Evolutionary conservation across 2,797 vertebrate genomes (phyloP).

Genomic region (Anabacerthia variegaticeps): DNA sequence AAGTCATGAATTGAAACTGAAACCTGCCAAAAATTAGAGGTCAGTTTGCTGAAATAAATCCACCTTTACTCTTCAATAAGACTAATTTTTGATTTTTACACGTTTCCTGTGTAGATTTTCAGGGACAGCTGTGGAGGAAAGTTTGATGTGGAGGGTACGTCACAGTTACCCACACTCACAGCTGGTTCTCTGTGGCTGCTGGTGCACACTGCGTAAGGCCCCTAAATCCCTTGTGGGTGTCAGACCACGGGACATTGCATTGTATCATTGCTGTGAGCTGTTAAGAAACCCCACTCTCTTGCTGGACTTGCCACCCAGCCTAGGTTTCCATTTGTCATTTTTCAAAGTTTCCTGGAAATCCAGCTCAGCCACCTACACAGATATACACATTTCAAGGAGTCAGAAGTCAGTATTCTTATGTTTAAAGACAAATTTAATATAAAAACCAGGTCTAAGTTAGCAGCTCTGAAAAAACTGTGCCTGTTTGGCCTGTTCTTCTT

Average conservation of each 20-base stretch:
- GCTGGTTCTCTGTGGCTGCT: not conserved
- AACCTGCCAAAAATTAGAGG: not conserved
- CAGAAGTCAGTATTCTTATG: not conserved
- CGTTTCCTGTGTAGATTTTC: not conserved
- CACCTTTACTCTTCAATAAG: not conserved
- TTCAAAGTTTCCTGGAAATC: not conserved
- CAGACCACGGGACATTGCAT: accelerated
- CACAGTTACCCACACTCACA: not conserved
- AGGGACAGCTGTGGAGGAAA: not conserved
- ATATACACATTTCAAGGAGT: not conserved
- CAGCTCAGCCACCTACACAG: not conserved
- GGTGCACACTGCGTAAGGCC: accelerated
- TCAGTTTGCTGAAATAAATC: not conserved
- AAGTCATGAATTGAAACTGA: not conserved
- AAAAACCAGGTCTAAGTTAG: not conserved
- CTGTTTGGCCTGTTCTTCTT: not conserved
- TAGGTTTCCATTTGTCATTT: not conserved
- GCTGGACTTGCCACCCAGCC: not conserved
- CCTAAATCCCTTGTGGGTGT: accelerated
- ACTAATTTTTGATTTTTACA: not conserved
- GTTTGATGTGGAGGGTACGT: not conserved
- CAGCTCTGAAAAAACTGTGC: not conserved
- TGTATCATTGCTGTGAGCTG: not conserved
- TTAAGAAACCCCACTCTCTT: not conserved
- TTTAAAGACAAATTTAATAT: not conserved